Percentiles rank a stretch among this genome's conserved stretches.
Evolutionary conservation across 2,113 vertebrate genomes (phyloP).

Genomic region (Fulmarus glacialis): DNA sequence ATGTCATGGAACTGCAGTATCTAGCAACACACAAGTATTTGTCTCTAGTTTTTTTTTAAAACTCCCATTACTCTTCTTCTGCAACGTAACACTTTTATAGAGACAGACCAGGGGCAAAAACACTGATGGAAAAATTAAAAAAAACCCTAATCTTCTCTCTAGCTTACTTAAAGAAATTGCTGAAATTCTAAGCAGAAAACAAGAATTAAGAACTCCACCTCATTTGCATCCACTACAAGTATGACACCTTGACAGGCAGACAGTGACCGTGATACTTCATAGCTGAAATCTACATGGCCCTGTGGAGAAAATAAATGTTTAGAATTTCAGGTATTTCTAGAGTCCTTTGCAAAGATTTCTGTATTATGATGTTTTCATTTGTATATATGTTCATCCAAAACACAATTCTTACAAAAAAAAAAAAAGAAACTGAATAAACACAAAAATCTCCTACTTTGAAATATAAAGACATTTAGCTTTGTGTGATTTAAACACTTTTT

Average conservation of each 20-base stretch:
- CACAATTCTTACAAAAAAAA: not conserved
- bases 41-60: not conserved
- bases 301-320: conserved; percentile 51
- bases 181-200: not conserved
- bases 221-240: conserved; percentile 95
- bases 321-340: not conserved
- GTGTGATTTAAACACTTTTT: not conserved
- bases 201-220: conserved; percentile 76
- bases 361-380: not conserved
- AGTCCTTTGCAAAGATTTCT: not conserved
- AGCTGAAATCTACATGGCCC: conserved; percentile 98
- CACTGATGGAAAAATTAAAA: not conserved
- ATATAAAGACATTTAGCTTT: not conserved
- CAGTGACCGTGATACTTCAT: conserved; percentile 94
- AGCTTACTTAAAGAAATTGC: not conserved
- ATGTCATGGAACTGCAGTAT: not conserved
- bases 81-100: not conserved
- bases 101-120: not conserved
- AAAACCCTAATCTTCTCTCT: not conserved
- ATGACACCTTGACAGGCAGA: conserved; percentile 96
- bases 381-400: not conserved
- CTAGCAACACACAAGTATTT: not conserved
- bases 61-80: not conserved
- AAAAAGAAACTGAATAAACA: not conserved
- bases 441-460: not conserved